Evolutionary conservation across 2,888 invertebrate genomes (phyloP).

Genomic region (Agrochola circellaris): DNA sequence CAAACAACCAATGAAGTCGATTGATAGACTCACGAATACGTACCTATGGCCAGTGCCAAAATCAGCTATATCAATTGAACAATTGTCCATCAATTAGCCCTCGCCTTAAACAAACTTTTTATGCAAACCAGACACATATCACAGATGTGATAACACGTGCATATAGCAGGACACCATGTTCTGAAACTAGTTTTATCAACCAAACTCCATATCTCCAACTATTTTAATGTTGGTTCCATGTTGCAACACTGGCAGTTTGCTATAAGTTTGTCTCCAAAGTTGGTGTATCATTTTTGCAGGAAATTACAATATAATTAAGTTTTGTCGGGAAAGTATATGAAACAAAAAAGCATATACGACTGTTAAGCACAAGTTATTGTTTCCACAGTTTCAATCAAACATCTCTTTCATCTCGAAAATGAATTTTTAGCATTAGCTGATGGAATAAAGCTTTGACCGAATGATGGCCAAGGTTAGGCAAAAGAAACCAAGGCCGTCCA

Average conservation of each 20-base stretch:
- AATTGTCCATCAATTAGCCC: not conserved
- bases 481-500: too few relatives aligned
- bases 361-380: not conserved
- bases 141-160: constrained; percentile 42
- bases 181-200: constrained; percentile 69
- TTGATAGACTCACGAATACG: not conserved
- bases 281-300: constrained; percentile 16
- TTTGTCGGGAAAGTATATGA: not conserved
- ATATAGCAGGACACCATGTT: constrained; percentile 50
- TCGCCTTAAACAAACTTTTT: not conserved
- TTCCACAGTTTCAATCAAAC: not conserved
- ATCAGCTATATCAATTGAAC: not conserved
- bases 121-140: constrained; percentile 12
- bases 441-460: too few relatives aligned
- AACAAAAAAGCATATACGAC: too few relatives aligned
- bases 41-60: not conserved
- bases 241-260: constrained; percentile 69
- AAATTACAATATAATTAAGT: constrained; percentile 6
- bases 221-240: constrained; percentile 67
- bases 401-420: not conserved
- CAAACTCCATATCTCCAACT: constrained; percentile 71
- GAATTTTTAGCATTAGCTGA: too few relatives aligned
- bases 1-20: not conserved
- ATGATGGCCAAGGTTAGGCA: too few relatives aligned
- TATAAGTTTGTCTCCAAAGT: constrained; percentile 66